Base-by-base conservation (phyloP, 2,113 vertebrate genomes). In the Thamnaconus septentrionalis region DNA sequence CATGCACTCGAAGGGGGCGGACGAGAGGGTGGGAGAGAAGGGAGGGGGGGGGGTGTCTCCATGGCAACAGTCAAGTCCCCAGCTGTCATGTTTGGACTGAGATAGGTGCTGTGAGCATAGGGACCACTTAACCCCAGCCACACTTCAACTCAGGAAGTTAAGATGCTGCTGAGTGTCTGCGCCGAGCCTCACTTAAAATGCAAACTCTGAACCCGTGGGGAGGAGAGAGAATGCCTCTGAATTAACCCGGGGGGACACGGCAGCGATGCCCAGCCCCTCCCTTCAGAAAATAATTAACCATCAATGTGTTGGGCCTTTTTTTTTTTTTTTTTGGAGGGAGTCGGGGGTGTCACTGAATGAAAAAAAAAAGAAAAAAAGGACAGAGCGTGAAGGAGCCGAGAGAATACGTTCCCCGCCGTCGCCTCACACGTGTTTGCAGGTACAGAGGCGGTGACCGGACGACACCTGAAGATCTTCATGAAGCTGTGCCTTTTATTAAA, bases 41-140 rank as follows among this genome's bases (percentile, higher is more conserved):
- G 53, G 74, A 88, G 53, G 60, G 62, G 59, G 45, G 54, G 51
- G 18, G 7, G 53, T 73, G 87, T 91, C 85, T 88, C 90, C 87
- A 91, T 91, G 87, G 91, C 87, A 91, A 91, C 91, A 87, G 89
- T 85, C 85, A 84, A 89, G 89, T 91, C 88, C 88, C 90, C 91
- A 92, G 92, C 91, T 93, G 92, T 92, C 91, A 91, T 85, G 87
- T 89, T 88, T 88, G 86, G 88, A 86, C 82, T 84, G 80, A 88
- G 88, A 89, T 90, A 88, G 90, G 91, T 90, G 90, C 84, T 81
- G 78, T 89, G 88, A 91, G 91, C 90, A 86, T 66, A 77, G 91
- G 91, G 91, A 92, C 91, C 91, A 93, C 90, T 92, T 92, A 93
- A 92, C 91, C 91, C 86, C 85, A 75, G 85, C 83, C 78, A 72